A percentile compares a stretch with the other conserved stretches of the same genome.
Evolutionary conservation across 2,113 vertebrate genomes (phyloP).

Genomic region (Ptychochromis oligacanthus): DNA sequence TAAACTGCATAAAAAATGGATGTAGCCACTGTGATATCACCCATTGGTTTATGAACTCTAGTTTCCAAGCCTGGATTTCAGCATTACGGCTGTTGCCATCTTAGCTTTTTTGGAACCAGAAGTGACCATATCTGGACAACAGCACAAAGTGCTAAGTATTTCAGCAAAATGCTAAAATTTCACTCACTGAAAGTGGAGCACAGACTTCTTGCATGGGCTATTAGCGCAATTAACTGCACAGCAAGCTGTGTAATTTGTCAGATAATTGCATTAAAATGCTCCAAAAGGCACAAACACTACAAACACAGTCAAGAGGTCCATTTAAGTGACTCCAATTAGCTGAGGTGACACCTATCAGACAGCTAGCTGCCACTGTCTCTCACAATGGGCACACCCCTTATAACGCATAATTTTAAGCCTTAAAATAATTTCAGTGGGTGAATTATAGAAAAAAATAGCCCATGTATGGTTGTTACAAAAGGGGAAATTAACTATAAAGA

Average conservation of each 20-base stretch:
- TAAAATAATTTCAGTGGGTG: neutral
- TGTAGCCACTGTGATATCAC: neutral
- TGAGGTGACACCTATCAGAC: neutral
- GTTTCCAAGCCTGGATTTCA: neutral
- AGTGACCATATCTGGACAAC: neutral
- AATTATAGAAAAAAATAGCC: neutral
- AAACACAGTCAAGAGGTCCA: neutral
- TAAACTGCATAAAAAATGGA: neutral
- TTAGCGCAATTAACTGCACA: neutral
- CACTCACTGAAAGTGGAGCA: neutral
- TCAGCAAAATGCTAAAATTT: neutral
- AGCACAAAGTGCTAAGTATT: no score
- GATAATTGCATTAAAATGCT: neutral
- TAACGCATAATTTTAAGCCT: neutral
- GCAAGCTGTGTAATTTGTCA: neutral
- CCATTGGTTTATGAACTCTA: neutral
- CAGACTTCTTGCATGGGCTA: neutral
- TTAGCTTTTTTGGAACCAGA: neutral
- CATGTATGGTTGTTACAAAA: neutral
- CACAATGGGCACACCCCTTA: neutral
- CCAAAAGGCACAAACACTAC: neutral
- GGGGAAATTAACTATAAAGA: neutral
- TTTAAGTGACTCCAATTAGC: slow-evolving; percentile 3
- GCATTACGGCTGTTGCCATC: no score
- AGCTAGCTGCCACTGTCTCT: neutral